A percentile compares a stretch with the other conserved stretches of the same genome.
Evolutionary conservation across 92 coral and sea anemone species (phyloP).

Genomic region (Chrysogorgia sp.): DNA sequence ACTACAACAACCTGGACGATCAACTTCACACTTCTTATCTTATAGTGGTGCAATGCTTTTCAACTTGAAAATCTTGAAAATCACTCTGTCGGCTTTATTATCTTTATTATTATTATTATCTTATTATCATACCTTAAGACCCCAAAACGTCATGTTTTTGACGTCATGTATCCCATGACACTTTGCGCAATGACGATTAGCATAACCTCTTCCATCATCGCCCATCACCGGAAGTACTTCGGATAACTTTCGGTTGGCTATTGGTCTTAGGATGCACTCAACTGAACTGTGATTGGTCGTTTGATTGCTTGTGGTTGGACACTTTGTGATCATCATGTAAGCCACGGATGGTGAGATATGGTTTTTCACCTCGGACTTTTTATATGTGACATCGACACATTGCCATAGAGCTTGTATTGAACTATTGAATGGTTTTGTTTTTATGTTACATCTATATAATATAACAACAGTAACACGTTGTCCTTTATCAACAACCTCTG

Average conservation of each 20-base stretch:
- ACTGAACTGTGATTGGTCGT: not conserved
- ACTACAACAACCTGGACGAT: too few relatives aligned
- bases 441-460: conserved; percentile 10
- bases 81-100: too few relatives aligned
- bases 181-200: conserved; percentile 1
- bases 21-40: too few relatives aligned
- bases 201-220: not conserved
- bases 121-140: too few relatives aligned
- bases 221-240: conserved; percentile 25
- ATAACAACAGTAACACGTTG: too few relatives aligned
- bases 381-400: conserved; percentile 6
- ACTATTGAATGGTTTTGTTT: conserved; percentile 17
- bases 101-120: too few relatives aligned
- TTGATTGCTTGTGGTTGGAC: not conserved
- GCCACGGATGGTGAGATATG: not conserved
- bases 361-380: not conserved
- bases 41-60: too few relatives aligned
- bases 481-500: too few relatives aligned
- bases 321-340: conserved; percentile 21
- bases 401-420: not conserved
- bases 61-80: too few relatives aligned
- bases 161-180: conserved; percentile 17
- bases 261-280: not conserved
- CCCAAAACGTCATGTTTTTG: not conserved
- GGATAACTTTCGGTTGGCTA: not conserved